These are phyloP conservation scores for Arenaria interpres DNA, from an alignment of 2,113 vertebrate species.

Conservation along the genomic window DNA sequence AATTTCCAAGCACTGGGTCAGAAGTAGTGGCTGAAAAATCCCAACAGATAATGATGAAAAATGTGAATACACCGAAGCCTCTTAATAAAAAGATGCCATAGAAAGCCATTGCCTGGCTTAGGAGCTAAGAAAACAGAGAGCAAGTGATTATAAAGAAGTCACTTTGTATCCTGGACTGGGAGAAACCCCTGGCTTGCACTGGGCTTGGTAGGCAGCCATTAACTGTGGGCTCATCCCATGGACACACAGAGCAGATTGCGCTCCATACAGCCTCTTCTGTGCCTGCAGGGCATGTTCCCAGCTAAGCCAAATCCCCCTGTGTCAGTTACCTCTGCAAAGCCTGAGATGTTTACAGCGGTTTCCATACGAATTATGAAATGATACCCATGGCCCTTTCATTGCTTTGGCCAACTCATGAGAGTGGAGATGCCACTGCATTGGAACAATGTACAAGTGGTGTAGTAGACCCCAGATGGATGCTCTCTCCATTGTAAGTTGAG, in stretches of 20 bases:
- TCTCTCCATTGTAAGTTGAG: neutral
- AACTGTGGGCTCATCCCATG: neutral
- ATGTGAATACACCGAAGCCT: neutral
- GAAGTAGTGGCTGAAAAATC: neutral
- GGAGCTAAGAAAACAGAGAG: neutral
- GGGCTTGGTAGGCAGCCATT: neutral
- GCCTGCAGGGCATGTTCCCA: neutral
- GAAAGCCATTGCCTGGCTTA: neutral
- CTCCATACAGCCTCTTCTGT: neutral
- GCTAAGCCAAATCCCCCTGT: neutral
- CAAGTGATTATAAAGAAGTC: neutral
- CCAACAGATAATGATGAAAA: neutral
- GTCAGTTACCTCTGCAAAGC: neutral
- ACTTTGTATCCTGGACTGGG: neutral
- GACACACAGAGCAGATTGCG: neutral
- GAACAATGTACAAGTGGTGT: neutral
- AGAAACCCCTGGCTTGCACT: neutral
- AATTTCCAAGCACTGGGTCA: neutral
- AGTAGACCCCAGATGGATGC: neutral
- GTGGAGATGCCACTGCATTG: neutral
- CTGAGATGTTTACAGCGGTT: neutral
- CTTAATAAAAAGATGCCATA: neutral
- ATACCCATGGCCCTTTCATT: neutral
- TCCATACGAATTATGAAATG: neutral
- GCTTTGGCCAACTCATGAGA: neutral